A percentile compares a stretch with the other conserved stretches of the same genome.
phyloP scores from a whole-genome alignment of 1,140 invertebrate species.

The Panonychus citri region DNA sequence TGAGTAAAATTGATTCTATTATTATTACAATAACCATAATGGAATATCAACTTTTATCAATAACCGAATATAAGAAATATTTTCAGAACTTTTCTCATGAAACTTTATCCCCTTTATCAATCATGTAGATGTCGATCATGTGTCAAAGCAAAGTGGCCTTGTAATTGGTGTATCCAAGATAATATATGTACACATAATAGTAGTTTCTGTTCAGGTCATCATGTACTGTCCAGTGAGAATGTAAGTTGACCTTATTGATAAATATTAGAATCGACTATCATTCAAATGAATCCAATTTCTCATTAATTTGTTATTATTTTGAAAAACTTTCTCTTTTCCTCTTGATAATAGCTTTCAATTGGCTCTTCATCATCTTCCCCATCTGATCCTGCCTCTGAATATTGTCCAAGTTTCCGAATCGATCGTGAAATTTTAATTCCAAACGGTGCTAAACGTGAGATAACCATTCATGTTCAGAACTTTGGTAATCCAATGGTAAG shows the following conservation, averaged over 20 bases:
- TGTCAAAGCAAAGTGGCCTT: constrained; percentile 66
- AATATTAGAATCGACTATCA: neutral
- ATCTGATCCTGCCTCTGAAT: neutral
- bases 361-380: too few relatives aligned
- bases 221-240: neutral
- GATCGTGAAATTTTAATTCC: constrained; percentile 45
- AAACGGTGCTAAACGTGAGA: constrained; percentile 65
- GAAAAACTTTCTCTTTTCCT: neutral
- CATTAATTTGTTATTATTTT: neutral
- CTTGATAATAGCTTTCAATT: neutral
- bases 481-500: constrained; percentile 35
- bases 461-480: constrained; percentile 66
- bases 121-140: constrained; percentile 43
- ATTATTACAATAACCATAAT: too few relatives aligned
- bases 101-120: constrained; percentile 2
- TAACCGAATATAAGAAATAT: neutral
- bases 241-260: neutral
- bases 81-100: neutral
- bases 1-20: constrained; percentile 15
- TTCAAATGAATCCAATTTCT: neutral
- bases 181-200: constrained; percentile 76
- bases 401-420: constrained; percentile 16
- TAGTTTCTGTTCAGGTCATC: neutral
- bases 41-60: too few relatives aligned
- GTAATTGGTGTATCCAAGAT: constrained; percentile 88